Evolutionary conservation across 2,113 vertebrate genomes (phyloP), one percentile per base, ranked within the genome.

Genomic region (Danionella cerebrum): DNA sequence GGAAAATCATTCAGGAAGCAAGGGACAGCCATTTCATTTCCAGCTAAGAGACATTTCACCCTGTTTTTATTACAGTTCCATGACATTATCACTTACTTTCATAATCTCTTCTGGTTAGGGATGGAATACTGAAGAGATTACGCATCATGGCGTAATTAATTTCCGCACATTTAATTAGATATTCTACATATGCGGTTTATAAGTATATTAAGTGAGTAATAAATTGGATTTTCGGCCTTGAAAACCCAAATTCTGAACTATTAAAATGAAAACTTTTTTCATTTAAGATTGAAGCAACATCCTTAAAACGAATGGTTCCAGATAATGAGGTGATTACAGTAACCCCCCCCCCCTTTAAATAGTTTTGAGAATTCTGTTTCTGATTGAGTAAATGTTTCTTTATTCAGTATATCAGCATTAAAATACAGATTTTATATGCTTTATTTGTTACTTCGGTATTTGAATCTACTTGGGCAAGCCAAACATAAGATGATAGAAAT

Each of bases 41-140:
- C 16, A 13, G 2, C 8, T 13, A 16, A 12, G 3, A 10, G 59
- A 24, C 44, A 33, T 35, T 35, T 35, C n/a, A 63, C 44, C 47
- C 18, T 16, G 18, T 13, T 6, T 42, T 63, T 63, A 45, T 44
- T 52, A 69, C 55, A 53, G 16, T 21, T 24, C 18, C 25, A 53
- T 14, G 29, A 12, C 16, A 19, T 60, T 42, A 52, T 48, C 36
- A 50, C 24, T 53, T 63, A 31, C 25, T 60, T 60, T 31, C 36
- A 29, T 31, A 12, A n/a, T 25, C 21, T 14, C 67, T 63, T 70
- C 31, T 33, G 57, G 63, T 70, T 63, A 63, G 38, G 53, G 2
- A 41, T 31, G 35, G 45, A 69, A 42, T 51, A 36, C 58, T 39
- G 48, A 62, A 62, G 57, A 55, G 54, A 55, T 68, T 51, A 21